Conservation (phyloP, 2,888 invertebrate genomes). For the Asteroscopus sphinx region DNA sequence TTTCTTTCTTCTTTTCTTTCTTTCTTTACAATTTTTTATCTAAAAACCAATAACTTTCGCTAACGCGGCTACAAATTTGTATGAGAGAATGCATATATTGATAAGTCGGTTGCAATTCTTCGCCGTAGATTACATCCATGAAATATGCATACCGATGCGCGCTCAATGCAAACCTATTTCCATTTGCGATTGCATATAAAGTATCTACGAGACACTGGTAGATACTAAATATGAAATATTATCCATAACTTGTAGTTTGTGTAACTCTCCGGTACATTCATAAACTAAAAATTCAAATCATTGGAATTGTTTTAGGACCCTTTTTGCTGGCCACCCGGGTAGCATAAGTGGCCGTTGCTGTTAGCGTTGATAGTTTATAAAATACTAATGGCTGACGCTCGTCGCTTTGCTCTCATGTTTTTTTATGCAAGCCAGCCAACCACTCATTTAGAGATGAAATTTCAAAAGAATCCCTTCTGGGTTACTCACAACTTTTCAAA, state of each 20-base stretch:
- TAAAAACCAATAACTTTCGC: conserved; percentile 30
- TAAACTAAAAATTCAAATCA: conserved; percentile 37
- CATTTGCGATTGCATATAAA: conserved; percentile 55
- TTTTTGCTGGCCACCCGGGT: conserved; percentile 20
- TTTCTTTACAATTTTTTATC: conserved; percentile 16
- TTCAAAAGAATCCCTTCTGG: too few relatives aligned
- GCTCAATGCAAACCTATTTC: conserved; percentile 46
- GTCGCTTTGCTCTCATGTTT: too few relatives aligned
- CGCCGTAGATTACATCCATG: conserved; percentile 31
- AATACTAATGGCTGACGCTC: conserved; percentile 20
- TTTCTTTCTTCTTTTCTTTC: neutral
- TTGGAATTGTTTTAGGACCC: conserved; percentile 33
- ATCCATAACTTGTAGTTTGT: conserved; percentile 37
- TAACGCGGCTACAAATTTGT: conserved; percentile 45
- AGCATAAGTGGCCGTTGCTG: conserved; percentile 14
- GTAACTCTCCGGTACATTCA: conserved; percentile 14
- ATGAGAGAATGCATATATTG: conserved; percentile 50
- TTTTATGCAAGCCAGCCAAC: too few relatives aligned
- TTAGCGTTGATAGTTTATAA: conserved; percentile 16
- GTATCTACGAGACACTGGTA: conserved; percentile 27
- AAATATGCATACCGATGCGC: conserved; percentile 54
- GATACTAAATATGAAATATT: conserved; percentile 45
- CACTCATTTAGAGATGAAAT: too few relatives aligned
- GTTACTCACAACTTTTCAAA: too few relatives aligned
- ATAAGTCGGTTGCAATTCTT: conserved; percentile 43